These are phyloP conservation scores for Ctenochaetus hawaiiensis DNA, from an alignment of 2,797 vertebrate genomes.

Conservation along the genomic window DNA sequence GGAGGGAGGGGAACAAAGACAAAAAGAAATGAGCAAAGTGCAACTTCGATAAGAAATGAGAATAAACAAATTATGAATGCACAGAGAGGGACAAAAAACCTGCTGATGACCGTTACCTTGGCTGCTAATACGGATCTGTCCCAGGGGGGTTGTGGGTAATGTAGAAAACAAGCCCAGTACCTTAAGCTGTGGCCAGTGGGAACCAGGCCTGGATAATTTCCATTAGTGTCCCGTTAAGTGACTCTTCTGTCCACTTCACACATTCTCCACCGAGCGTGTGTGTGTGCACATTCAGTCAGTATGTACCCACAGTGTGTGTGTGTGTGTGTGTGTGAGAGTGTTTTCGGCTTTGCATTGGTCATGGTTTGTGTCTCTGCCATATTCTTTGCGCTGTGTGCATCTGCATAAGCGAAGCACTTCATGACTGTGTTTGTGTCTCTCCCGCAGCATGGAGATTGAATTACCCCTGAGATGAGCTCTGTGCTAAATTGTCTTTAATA, in stretches of 20 bases:
- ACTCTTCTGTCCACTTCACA: conserved; percentile 34
- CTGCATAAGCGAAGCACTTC: neutral
- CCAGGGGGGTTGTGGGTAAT: conserved; percentile 47
- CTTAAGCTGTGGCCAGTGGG: conserved; percentile 64
- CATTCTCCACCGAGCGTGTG: conserved; percentile 5
- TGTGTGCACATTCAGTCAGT: conserved; percentile 8
- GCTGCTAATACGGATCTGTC: conserved; percentile 35
- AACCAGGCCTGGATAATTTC: conserved; percentile 52
- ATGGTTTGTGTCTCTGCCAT: neutral
- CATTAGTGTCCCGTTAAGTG: conserved; percentile 67
- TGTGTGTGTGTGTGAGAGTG: neutral
- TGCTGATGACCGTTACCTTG: conserved; percentile 39
- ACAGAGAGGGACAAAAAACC: neutral
- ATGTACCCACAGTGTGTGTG: too few species aligned
- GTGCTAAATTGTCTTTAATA: conserved; percentile 70
- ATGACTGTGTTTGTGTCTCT: conserved; percentile 12
- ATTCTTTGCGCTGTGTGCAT: neutral
- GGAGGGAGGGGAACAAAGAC: neutral
- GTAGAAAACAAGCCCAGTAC: conserved; percentile 50
- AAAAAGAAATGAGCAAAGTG: conserved; percentile 4
- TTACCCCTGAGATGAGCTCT: conserved; percentile 59
- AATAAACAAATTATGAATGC: conserved; percentile 18
- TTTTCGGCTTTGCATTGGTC: neutral
- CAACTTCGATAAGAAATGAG: conserved; percentile 14
- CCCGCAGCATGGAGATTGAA: conserved; percentile 40